These are phyloP conservation scores for Physocephala rufipes DNA, from an alignment of 2,888 invertebrate species.

Conservation along the genomic window DNA sequence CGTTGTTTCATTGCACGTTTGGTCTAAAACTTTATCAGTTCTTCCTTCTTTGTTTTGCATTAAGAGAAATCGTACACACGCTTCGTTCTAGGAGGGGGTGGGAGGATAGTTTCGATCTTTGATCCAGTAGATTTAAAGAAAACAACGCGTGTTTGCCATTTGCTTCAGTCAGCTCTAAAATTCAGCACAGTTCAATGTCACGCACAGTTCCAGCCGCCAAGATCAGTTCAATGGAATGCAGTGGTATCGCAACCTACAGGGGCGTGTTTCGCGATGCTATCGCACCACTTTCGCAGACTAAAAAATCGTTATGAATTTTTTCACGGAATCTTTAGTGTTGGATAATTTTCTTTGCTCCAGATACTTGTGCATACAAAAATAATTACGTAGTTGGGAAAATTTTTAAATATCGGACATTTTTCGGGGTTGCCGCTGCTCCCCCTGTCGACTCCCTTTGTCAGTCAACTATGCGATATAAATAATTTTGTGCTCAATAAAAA, in stretches of 20 bases:
- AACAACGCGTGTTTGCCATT: background rate
- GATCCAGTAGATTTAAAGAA: background rate
- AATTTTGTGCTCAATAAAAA: conserved; percentile 15
- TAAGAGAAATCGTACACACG: background rate
- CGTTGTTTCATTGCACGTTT: background rate
- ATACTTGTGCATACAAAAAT: too few species aligned
- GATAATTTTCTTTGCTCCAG: too few species aligned
- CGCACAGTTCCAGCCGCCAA: background rate
- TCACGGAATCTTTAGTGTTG: too few species aligned
- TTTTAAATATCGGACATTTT: too few species aligned
- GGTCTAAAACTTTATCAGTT: background rate
- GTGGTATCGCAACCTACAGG: background rate
- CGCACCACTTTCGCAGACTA: too few species aligned
- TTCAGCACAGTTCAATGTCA: background rate
- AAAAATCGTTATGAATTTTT: too few species aligned
- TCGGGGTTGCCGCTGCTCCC: background rate
- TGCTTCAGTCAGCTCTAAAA: background rate
- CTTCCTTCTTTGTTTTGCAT: background rate
- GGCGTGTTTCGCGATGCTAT: background rate
- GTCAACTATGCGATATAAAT: background rate
- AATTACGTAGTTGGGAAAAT: too few species aligned
- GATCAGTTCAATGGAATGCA: background rate
- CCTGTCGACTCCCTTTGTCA: background rate
- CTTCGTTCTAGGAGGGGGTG: background rate
- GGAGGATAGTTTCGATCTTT: background rate